Conservation (phyloP, 2,113 vertebrate genomes). For the Gasterosteus nipponicus region DNA sequence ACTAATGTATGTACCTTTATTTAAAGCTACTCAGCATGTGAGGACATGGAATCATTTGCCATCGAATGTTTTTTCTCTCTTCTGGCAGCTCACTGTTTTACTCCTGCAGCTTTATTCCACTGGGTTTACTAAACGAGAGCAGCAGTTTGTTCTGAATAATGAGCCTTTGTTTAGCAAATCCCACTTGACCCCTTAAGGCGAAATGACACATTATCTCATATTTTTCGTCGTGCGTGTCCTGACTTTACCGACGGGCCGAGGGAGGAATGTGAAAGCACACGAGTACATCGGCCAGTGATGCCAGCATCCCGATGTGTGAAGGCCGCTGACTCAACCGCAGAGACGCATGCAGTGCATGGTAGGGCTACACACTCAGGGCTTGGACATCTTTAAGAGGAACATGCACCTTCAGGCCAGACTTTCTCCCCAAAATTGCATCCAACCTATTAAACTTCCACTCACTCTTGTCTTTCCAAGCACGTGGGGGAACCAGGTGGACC, state of each 20-base stretch:
- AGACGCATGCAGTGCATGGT: constrained; percentile 57
- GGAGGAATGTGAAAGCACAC: constrained; percentile 42
- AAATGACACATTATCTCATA: constrained; percentile 27
- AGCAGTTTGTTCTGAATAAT: constrained; percentile 10
- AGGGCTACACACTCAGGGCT: constrained; percentile 53
- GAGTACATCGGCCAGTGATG: constrained; percentile 64
- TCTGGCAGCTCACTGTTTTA: neutral
- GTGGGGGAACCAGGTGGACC: neutral
- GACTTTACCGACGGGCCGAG: constrained; percentile 21
- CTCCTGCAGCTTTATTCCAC: no score
- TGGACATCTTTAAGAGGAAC: constrained; percentile 63
- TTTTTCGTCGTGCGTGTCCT: constrained; percentile 37
- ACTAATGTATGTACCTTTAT: no score
- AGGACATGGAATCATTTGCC: no score
- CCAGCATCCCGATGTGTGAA: constrained; percentile 69
- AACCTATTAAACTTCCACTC: neutral
- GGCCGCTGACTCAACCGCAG: constrained; percentile 42
- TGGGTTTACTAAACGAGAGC: constrained; percentile 2
- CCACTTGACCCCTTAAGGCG: neutral
- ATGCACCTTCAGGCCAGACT: constrained; percentile 37
- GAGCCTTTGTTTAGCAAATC: neutral
- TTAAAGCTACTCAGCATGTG: no score
- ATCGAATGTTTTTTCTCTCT: neutral
- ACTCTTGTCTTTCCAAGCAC: neutral
- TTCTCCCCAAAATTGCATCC: neutral